Evolutionary conservation across 2,113 vertebrate genomes (phyloP).

Genomic region (Felis chaus): DNA sequence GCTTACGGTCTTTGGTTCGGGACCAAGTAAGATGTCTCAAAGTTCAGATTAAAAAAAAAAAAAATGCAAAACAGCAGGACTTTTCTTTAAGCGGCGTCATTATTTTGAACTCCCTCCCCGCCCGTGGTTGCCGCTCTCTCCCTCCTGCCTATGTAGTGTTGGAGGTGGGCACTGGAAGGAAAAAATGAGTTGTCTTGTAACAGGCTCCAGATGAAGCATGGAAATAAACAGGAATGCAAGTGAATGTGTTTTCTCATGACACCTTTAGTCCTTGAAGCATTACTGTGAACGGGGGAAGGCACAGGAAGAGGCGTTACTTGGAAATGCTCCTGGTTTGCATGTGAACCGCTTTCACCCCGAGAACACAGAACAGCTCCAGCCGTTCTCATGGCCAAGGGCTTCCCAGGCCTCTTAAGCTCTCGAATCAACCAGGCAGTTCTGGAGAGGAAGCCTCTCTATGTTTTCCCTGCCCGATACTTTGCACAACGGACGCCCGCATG

Average conservation of each 20-base stretch:
- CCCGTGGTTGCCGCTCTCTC: neutral
- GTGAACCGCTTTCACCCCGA: neutral
- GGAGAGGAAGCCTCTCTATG: conserved; percentile 15
- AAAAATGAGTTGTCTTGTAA: neutral
- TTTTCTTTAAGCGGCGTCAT: neutral
- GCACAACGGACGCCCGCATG: neutral
- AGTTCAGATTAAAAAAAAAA: neutral
- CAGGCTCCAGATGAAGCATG: neutral
- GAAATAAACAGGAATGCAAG: neutral
- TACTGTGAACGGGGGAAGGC: neutral
- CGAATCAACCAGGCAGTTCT: neutral
- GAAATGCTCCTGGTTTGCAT: neutral
- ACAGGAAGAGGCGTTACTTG: neutral
- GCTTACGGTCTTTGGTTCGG: neutral
- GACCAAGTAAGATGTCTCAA: neutral
- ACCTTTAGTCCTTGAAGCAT: neutral
- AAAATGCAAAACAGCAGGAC: neutral
- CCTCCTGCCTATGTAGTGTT: accelerated
- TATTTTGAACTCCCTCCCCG: neutral
- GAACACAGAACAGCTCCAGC: neutral
- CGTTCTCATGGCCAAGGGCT: neutral
- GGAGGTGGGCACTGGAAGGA: neutral
- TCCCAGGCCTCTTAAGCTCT: neutral
- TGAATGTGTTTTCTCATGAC: neutral
- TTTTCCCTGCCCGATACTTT: neutral